These are phyloP conservation scores for Fulmarus glacialis DNA, from an alignment of 2,113 vertebrate genomes.

Conservation along the genomic window DNA sequence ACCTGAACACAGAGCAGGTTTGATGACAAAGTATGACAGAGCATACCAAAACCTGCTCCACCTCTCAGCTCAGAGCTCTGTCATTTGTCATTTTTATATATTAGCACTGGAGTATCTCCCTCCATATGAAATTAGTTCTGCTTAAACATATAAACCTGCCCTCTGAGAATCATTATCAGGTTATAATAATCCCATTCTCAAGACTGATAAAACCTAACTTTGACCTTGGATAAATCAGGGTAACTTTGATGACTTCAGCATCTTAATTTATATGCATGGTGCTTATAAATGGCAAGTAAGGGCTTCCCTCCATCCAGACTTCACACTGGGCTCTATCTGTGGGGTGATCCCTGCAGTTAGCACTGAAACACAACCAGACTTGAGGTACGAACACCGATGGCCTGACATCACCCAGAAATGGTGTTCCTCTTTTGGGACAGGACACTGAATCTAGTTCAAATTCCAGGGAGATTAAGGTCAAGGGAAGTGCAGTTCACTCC, in stretches of 20 bases:
- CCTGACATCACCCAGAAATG: background rate
- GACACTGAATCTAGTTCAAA: background rate
- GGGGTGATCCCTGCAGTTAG: background rate
- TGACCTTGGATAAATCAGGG: background rate
- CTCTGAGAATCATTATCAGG: background rate
- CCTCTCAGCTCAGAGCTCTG: background rate
- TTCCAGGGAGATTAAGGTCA: conserved; percentile 53
- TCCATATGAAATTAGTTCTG: background rate
- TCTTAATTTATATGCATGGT: background rate
- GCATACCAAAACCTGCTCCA: background rate
- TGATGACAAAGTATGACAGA: background rate
- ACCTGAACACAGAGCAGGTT: background rate
- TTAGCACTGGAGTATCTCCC: background rate
- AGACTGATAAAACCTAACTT: background rate
- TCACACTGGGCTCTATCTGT: background rate
- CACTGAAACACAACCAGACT: background rate
- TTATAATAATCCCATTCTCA: background rate
- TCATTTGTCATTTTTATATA: background rate
- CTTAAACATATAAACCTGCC: background rate
- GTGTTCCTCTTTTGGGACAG: background rate
- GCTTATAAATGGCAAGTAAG: background rate
- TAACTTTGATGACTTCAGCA: background rate
- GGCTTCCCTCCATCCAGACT: background rate
- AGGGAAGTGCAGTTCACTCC: background rate
- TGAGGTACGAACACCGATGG: background rate